Evolutionary conservation across 2,113 vertebrate genomes (phyloP).

Genomic region (Cephalopholis sonnerati): DNA sequence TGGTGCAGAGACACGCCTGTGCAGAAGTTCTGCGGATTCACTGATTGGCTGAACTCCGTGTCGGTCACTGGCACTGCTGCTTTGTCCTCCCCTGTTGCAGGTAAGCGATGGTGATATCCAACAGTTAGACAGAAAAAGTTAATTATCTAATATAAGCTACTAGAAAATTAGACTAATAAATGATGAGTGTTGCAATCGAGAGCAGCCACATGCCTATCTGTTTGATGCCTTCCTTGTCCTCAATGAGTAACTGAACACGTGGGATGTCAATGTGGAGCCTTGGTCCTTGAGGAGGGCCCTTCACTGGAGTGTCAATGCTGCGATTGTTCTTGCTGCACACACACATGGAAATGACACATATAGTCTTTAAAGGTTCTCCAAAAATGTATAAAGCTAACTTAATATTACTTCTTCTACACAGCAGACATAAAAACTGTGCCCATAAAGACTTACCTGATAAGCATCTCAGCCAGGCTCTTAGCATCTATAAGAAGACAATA

Average conservation of each 20-base stretch:
- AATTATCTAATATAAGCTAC: neutral
- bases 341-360: constrained; percentile 40
- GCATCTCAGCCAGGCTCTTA: constrained; percentile 98
- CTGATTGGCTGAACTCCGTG: constrained; percentile 96
- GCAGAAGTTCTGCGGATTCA: constrained; percentile 98
- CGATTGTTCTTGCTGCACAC: constrained; percentile 96
- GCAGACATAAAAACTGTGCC: neutral
- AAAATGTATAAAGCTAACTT: neutral
- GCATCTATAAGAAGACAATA: constrained; percentile 87
- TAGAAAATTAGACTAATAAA: neutral
- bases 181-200: neutral
- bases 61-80: constrained; percentile 96
- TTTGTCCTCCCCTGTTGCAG: constrained; percentile 93
- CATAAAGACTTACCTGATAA: constrained; percentile 91
- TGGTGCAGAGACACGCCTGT: constrained; percentile 97
- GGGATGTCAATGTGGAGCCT: constrained; percentile 98
- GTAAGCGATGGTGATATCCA: neutral
- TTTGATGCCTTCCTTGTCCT: constrained; percentile 99
- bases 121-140: neutral
- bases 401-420: neutral
- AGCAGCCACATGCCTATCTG: constrained; percentile 90
- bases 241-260: constrained; percentile 96
- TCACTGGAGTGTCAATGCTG: constrained; percentile 98
- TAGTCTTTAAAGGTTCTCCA: neutral
- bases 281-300: constrained; percentile 95